Conservation (phyloP, 2,797 vertebrate species). For the Hapalemur alaotrensis region DNA sequence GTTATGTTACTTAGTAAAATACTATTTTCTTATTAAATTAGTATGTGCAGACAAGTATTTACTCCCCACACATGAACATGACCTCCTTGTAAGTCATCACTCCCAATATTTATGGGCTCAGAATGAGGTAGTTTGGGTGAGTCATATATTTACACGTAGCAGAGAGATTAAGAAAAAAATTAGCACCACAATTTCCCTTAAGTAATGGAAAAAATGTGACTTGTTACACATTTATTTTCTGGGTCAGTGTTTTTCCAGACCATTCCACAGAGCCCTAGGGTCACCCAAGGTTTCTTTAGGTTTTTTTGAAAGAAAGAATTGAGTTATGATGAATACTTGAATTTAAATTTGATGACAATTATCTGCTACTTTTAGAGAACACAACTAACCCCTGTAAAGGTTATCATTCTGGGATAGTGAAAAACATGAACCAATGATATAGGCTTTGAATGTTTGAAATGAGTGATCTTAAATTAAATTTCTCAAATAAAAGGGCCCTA, state of each 20-base stretch:
- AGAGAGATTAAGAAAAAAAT: conserved; percentile 65
- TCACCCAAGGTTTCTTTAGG: not conserved
- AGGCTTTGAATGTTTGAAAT: not conserved
- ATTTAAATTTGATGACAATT: conserved; percentile 12
- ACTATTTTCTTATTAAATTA: conserved; percentile 54
- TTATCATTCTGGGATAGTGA: not conserved
- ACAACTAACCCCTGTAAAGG: not conserved
- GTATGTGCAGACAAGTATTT: conserved; percentile 54
- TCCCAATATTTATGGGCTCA: conserved; percentile 73
- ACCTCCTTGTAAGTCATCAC: conserved; percentile 51
- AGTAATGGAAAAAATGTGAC: conserved; percentile 67
- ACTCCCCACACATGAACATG: conserved; percentile 28
- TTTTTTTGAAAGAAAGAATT: not conserved
- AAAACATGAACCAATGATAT: not conserved
- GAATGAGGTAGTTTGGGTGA: conserved; percentile 70
- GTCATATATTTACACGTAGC: conserved; percentile 77
- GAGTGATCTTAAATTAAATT: conserved; percentile 17
- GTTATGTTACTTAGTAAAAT: conserved; percentile 1
- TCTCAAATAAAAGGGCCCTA: not conserved
- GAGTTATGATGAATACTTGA: not conserved
- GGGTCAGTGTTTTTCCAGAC: conserved; percentile 61
- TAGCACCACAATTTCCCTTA: conserved; percentile 53
- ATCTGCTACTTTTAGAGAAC: conserved; percentile 8
- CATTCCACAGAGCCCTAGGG: not conserved
- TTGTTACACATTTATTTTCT: conserved; percentile 48